phyloP scores from a whole-genome alignment of 37 sponge, comb jelly and placozoan genomes.

The Beroe ovata region DNA sequence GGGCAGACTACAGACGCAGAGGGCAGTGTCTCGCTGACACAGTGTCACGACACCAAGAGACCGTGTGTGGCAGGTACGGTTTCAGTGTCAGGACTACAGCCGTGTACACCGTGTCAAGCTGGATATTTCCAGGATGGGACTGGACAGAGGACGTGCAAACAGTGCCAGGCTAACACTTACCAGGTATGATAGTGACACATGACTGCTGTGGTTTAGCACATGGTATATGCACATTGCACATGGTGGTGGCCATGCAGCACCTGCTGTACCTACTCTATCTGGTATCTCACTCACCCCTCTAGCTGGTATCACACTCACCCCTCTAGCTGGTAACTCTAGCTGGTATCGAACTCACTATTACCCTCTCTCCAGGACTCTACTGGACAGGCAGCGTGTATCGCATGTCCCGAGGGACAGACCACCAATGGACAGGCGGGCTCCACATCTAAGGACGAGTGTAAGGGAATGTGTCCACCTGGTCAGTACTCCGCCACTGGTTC shows the following conservation, averaged over 20 bases:
- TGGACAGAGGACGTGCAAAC: slow-evolving; percentile 37
- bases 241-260: too few species aligned
- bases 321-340: too few species aligned
- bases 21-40: slow-evolving; percentile 8
- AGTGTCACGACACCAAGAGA: slow-evolving; percentile 28
- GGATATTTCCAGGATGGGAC: slow-evolving; percentile 52
- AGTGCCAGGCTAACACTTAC: slow-evolving; percentile 56
- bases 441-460: slow-evolving; percentile 36
- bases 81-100: slow-evolving; percentile 40
- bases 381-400: slow-evolving; percentile 5
- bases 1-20: slow-evolving; percentile 51
- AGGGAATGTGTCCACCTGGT: slow-evolving; percentile 42
- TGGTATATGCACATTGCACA: too few species aligned
- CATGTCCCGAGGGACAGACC: slow-evolving; percentile 60
- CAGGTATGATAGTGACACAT: too few species aligned
- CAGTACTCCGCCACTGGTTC: slow-evolving; percentile 57
- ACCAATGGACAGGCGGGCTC: slow-evolving; percentile 35
- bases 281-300: too few species aligned
- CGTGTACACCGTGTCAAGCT: slow-evolving; percentile 21
- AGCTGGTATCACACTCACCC: too few species aligned
- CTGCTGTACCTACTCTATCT: too few species aligned
- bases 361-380: neutral
- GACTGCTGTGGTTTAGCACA: too few species aligned
- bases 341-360: too few species aligned
- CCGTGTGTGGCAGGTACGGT: slow-evolving; percentile 46